These are phyloP conservation scores for Cephalopterus ornatus DNA, from an alignment of 2,113 vertebrate species.

Conservation along the genomic window DNA sequence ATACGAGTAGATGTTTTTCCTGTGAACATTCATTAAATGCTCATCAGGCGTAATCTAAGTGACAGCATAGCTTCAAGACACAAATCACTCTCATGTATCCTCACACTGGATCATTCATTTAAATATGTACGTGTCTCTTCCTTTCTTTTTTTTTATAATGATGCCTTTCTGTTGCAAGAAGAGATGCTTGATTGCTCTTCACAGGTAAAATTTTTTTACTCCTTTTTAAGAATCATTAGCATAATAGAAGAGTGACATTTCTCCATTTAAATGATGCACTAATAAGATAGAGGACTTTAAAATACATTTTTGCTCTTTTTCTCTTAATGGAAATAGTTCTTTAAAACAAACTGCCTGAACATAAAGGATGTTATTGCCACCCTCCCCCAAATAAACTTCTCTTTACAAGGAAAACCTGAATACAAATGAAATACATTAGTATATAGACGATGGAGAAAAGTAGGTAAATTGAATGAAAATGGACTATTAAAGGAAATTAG, in stretches of 20 bases:
- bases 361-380: neutral
- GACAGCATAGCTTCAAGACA: constrained; percentile 34
- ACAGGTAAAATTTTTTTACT: neutral
- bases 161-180: constrained; percentile 34
- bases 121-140: constrained; percentile 37
- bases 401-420: neutral
- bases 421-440: constrained; percentile 38
- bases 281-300: constrained; percentile 17
- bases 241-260: constrained; percentile 57
- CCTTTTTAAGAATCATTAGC: constrained; percentile 18
- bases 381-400: neutral
- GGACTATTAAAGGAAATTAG: constrained; percentile 59
- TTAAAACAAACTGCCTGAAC: constrained; percentile 33
- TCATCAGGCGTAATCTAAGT: constrained; percentile 29
- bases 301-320: neutral
- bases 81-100: constrained; percentile 12
- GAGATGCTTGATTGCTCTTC: constrained; percentile 46
- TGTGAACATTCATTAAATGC: constrained; percentile 36
- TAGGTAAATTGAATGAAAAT: constrained; percentile 40
- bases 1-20: constrained; percentile 19
- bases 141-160: constrained; percentile 37
- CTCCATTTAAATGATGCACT: constrained; percentile 20
- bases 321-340: constrained; percentile 25
- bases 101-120: constrained; percentile 39
- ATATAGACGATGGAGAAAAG: constrained; percentile 13